Evolutionary conservation across 2,113 vertebrate species (phyloP).

Genomic region (Eolophus roseicapilla): DNA sequence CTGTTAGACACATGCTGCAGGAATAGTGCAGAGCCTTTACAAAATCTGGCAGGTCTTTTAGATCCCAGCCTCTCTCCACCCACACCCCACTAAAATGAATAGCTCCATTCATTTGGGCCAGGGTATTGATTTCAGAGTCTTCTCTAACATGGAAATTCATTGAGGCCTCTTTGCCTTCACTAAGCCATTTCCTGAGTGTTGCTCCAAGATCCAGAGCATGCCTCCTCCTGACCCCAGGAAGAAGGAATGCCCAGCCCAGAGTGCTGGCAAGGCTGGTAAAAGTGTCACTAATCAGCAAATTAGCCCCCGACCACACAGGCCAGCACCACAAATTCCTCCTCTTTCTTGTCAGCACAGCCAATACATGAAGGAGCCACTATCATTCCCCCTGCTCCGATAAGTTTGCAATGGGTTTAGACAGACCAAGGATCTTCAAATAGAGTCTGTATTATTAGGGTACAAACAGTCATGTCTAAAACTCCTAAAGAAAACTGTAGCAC

Average conservation of each 20-base stretch:
- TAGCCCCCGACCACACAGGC: background rate
- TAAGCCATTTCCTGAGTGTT: constrained; percentile 64
- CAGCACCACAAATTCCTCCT: background rate
- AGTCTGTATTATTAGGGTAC: background rate
- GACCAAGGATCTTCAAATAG: background rate
- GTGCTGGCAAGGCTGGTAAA: constrained; percentile 6
- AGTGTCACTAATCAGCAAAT: background rate
- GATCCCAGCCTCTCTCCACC: background rate
- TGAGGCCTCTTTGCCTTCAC: constrained; percentile 44
- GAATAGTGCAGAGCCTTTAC: background rate
- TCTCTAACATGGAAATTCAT: constrained; percentile 67
- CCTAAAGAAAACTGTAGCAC: background rate
- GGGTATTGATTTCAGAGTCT: constrained; percentile 65
- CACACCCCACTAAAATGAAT: constrained; percentile 61
- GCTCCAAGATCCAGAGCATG: constrained; percentile 50
- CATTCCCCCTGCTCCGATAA: background rate
- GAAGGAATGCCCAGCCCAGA: constrained; percentile 14
- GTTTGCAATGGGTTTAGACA: background rate
- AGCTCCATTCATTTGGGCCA: constrained; percentile 61
- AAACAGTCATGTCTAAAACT: background rate
- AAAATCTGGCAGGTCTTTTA: constrained; percentile 22
- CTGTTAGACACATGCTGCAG: background rate
- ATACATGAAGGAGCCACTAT: accelerated
- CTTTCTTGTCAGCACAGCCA: background rate
- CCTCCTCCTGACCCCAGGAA: constrained; percentile 53